These are phyloP conservation scores for Meteorus colon DNA, from an alignment of 2,888 invertebrate genomes.

Conservation along the genomic window DNA sequence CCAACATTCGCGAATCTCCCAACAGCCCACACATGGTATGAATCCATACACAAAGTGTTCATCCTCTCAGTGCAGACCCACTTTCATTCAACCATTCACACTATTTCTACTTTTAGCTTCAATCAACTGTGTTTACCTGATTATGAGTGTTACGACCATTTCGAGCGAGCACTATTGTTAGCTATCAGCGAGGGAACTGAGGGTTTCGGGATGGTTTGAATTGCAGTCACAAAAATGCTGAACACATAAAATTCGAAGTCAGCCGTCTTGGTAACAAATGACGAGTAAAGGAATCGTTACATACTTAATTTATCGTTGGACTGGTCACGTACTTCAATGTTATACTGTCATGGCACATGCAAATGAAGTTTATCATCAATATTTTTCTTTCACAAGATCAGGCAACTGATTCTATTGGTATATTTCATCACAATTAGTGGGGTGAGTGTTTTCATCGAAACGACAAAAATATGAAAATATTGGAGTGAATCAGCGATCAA, in stretches of 20 bases:
- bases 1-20: conserved; percentile 93
- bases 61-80: not conserved
- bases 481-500: not conserved
- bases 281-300: conserved; percentile 37
- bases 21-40: conserved; percentile 94
- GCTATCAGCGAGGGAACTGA: conserved; percentile 97
- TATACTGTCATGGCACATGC: conserved; percentile 7
- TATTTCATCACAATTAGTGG: not conserved
- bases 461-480: not conserved
- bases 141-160: conserved; percentile 94
- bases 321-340: conserved; percentile 28
- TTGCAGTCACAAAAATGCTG: not conserved
- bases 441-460: not conserved
- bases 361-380: conserved; percentile 3
- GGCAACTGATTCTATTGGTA: conserved; percentile 12
- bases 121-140: conserved; percentile 97
- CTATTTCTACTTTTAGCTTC: conserved; percentile 79
- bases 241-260: not conserved
- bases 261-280: not conserved
- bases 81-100: not conserved
- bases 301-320: conserved; percentile 50
- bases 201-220: conserved; percentile 89
- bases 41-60: not conserved
- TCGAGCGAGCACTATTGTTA: conserved; percentile 90
- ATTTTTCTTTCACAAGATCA: conserved; percentile 26